Percentiles rank a stretch among this genome's conserved stretches.
phyloP scores from a whole-genome alignment of 1,140 invertebrate species.

The Callitettix versicolor region DNA sequence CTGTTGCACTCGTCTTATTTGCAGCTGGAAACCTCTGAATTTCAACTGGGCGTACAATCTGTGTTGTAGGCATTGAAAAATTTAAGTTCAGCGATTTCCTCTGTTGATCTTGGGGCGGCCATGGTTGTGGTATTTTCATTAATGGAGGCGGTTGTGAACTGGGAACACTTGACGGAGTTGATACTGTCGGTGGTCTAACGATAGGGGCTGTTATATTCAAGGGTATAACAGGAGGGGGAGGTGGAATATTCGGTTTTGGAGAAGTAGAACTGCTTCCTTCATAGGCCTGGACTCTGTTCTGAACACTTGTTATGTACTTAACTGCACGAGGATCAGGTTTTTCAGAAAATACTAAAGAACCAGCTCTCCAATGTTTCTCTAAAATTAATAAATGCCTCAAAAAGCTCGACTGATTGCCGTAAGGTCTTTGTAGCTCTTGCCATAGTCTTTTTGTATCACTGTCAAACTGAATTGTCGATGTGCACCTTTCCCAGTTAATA shows the following conservation, averaged over 20 bases:
- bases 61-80: not conserved
- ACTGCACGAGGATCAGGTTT: constrained; percentile 59
- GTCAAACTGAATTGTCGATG: constrained; percentile 66
- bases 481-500: constrained; percentile 59
- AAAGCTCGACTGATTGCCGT: constrained; percentile 75
- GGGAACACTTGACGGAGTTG: not conserved
- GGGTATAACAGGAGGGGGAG: not conserved
- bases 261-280: constrained; percentile 35
- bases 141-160: not conserved
- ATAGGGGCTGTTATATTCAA: not conserved
- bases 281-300: constrained; percentile 62
- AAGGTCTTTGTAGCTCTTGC: constrained; percentile 69
- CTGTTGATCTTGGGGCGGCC: not conserved
- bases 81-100: not conserved
- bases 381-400: constrained; percentile 65
- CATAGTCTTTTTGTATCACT: constrained; percentile 66
- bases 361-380: constrained; percentile 62
- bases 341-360: constrained; percentile 58
- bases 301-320: constrained; percentile 66
- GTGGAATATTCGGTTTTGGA: not conserved
- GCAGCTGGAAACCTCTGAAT: too few relatives aligned
- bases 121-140: constrained; percentile 5
- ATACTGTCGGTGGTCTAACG: not conserved
- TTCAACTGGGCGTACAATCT: too few relatives aligned
- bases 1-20: too few relatives aligned